Evolutionary conservation across 2,888 invertebrate species (phyloP).

Genomic region (Mantis religiosa): DNA sequence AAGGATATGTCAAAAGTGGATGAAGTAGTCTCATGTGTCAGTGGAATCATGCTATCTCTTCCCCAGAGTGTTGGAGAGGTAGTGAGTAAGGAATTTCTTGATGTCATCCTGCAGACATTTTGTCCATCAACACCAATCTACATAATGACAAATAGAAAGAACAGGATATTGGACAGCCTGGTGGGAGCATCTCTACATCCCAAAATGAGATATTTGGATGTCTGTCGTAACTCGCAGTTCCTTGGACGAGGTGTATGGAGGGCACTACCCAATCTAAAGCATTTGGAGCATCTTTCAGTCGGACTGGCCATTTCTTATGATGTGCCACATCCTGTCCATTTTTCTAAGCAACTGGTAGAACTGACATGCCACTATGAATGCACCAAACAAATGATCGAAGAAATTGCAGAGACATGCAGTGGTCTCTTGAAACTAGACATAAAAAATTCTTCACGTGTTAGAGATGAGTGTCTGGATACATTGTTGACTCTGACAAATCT

Average conservation of each 20-base stretch:
- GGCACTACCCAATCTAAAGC: background rate
- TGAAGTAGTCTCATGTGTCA: background rate
- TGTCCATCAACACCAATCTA: background rate
- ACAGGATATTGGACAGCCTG: background rate
- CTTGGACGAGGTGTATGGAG: background rate
- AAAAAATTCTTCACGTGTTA: background rate
- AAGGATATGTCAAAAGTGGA: background rate
- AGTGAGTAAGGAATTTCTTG: background rate
- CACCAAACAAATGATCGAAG: background rate
- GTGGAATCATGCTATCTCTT: background rate
- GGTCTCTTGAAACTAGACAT: background rate
- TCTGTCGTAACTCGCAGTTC: background rate
- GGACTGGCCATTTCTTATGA: background rate
- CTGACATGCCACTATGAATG: background rate
- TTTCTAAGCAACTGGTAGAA: background rate
- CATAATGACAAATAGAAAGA: background rate
- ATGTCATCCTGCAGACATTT: background rate
- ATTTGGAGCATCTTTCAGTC: background rate
- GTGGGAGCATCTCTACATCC: background rate
- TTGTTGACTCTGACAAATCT: background rate
- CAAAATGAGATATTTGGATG: background rate
- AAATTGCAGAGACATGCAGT: background rate
- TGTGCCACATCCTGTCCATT: background rate
- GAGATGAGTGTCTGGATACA: background rate
- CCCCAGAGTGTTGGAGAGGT: background rate